Evolutionary conservation across 2,113 vertebrate species (phyloP).

Genomic region (Notarius lentiginosus): DNA sequence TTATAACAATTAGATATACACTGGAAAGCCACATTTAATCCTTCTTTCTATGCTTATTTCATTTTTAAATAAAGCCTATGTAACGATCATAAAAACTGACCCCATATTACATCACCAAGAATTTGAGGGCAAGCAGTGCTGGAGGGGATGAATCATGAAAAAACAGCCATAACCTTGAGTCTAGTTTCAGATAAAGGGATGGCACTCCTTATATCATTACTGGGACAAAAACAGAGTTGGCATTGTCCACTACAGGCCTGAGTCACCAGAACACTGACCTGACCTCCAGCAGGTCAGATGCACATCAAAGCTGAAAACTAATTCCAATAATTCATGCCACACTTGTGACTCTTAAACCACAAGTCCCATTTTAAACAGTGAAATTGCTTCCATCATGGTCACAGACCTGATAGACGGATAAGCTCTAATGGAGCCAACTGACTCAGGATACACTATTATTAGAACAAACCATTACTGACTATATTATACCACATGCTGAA

Average conservation of each 20-base stretch:
- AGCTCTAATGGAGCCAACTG: neutral
- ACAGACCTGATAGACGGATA: neutral
- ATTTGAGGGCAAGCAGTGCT: neutral
- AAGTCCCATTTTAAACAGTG: neutral
- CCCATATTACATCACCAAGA: neutral
- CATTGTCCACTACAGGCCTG: slow-evolving; percentile 41
- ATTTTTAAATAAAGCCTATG: neutral
- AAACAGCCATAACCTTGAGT: neutral
- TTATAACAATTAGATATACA: neutral
- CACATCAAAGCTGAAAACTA: neutral
- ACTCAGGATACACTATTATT: neutral
- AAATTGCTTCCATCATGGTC: neutral
- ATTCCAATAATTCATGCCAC: neutral
- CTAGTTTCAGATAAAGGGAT: slow-evolving; percentile 21
- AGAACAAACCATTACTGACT: neutral
- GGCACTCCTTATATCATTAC: slow-evolving; percentile 33
- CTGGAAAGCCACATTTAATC: neutral
- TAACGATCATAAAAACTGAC: no score
- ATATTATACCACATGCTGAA: neutral
- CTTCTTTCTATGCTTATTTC: neutral
- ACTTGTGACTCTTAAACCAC: neutral
- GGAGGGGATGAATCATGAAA: neutral
- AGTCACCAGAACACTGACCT: slow-evolving; percentile 11
- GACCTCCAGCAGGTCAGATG: neutral
- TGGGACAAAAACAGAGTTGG: slow-evolving; percentile 25